Conservation (phyloP, 2,888 invertebrate species). For the Standfussiana lucernea region DNA sequence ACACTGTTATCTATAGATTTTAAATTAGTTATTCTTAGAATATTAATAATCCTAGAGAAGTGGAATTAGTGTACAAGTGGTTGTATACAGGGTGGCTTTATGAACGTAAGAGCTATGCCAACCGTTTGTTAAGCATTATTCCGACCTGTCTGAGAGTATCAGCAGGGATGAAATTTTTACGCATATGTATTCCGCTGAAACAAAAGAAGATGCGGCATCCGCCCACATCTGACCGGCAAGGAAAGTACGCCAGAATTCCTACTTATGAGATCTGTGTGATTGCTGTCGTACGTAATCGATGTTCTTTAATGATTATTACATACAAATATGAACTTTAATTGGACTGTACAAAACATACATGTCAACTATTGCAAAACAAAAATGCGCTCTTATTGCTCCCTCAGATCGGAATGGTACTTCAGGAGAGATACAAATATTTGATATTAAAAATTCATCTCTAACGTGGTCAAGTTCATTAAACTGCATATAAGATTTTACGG, state of each 20-base stretch:
- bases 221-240: neutral
- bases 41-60: constrained; percentile 16
- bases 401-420: constrained; percentile 12
- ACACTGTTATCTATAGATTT: constrained; percentile 21
- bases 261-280: no score
- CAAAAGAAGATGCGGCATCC: neutral
- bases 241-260: neutral
- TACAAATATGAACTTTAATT: neutral
- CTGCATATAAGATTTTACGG: constrained; percentile 15
- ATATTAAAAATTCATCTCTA: neutral
- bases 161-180: neutral
- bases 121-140: constrained; percentile 6
- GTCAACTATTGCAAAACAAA: neutral
- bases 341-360: neutral
- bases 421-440: constrained; percentile 8
- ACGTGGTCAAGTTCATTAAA: constrained; percentile 11
- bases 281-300: no score
- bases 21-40: constrained; percentile 35
- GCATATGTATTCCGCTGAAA: neutral
- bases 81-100: constrained; percentile 35
- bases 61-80: constrained; percentile 23
- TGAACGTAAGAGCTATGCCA: constrained; percentile 8
- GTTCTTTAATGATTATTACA: neutral
- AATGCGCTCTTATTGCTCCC: neutral
- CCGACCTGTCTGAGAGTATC: constrained; percentile 5